Percentiles rank a stretch among this genome's conserved stretches.
phyloP scores from a whole-genome alignment of 2,113 vertebrate genomes.

The Trematomus loennbergii region DNA sequence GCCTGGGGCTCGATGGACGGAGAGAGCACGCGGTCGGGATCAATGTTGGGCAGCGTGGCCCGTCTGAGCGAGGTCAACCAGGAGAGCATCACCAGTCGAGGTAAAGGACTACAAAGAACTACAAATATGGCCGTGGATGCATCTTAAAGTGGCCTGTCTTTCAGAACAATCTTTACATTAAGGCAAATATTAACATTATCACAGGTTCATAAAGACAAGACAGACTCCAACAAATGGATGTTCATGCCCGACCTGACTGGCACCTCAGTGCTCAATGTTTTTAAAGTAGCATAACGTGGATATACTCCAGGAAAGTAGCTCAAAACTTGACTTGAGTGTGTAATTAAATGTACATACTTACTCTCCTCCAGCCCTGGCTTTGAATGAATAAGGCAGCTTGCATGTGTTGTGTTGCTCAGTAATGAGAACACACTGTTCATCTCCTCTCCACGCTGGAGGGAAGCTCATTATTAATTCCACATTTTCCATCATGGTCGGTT shows the following conservation, averaged over 20 bases:
- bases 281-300: not conserved
- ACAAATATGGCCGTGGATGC: not conserved
- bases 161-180: not conserved
- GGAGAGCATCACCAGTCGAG: constrained; percentile 89
- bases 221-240: too few species aligned
- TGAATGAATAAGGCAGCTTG: constrained; percentile 8
- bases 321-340: not conserved
- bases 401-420: constrained; percentile 50
- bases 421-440: constrained; percentile 55
- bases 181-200: not conserved
- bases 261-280: too few species aligned
- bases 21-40: constrained; percentile 94
- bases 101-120: constrained; percentile 68
- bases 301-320: not conserved
- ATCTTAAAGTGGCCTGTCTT: not conserved
- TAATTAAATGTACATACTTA: too few species aligned
- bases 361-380: too few species aligned
- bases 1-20: constrained; percentile 98
- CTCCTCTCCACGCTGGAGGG: constrained; percentile 44
- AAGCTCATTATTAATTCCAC: constrained; percentile 56
- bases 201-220: too few species aligned
- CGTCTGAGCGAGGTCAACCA: constrained; percentile 96
- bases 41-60: constrained; percentile 93
- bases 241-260: too few species aligned
- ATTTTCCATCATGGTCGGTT: constrained; percentile 44